Percentiles rank a stretch among this genome's conserved stretches.
phyloP scores from a whole-genome alignment of 2,797 vertebrate genomes.

The Lemur catta region DNA sequence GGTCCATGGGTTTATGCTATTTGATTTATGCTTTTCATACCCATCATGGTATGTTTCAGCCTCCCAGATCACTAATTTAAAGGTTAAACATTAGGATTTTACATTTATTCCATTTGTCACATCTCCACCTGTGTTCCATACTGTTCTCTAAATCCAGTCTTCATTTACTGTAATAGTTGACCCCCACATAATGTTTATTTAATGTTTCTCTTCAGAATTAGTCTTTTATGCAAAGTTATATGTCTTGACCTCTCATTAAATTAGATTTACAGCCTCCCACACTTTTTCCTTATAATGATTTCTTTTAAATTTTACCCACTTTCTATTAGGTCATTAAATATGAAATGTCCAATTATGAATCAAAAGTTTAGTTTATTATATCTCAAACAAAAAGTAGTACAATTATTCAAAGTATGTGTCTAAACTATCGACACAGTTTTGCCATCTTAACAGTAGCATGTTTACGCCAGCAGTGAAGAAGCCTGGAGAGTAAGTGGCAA shows the following conservation, averaged over 20 bases:
- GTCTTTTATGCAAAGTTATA: conserved; percentile 33
- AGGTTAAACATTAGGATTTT: neutral
- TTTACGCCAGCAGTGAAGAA: no score
- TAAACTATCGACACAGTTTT: no score
- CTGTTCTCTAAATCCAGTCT: neutral
- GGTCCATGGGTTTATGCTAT: neutral
- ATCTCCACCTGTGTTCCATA: neutral
- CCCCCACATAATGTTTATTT: conserved; percentile 42
- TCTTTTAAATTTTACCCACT: conserved; percentile 31
- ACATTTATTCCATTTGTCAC: neutral
- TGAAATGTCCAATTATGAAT: no score
- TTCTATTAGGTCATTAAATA: neutral
- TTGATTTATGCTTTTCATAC: neutral
- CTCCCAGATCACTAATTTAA: neutral
- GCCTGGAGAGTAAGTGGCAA: no score
- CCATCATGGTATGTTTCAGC: neutral
- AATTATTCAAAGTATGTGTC: no score
- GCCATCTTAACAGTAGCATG: no score
- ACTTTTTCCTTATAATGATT: conserved; percentile 24
- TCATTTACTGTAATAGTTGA: neutral
- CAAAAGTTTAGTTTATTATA: no score
- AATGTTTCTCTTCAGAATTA: conserved; percentile 35
- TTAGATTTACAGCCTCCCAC: conserved; percentile 46
- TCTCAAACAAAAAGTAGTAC: no score
- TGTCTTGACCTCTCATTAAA: conserved; percentile 56